Evolutionary conservation across 2,888 invertebrate genomes (phyloP).

Genomic region (Eudemis profundana): DNA sequence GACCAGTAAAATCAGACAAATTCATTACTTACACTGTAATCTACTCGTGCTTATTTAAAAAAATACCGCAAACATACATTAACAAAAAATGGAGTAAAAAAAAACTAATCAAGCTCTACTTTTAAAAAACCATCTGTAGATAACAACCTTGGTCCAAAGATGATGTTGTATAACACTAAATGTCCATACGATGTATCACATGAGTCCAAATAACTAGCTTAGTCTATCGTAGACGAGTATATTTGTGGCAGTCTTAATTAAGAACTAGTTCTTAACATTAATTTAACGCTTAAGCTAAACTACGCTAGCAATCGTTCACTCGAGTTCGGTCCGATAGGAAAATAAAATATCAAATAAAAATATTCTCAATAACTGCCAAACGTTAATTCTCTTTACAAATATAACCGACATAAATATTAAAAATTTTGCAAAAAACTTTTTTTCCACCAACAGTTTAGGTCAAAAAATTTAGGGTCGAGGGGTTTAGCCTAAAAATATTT

Average conservation of each 20-base stretch:
- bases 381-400: slow-evolving; percentile 79
- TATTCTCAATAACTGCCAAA: slow-evolving; percentile 81
- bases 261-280: slow-evolving; percentile 73
- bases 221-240: slow-evolving; percentile 54
- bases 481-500: slow-evolving; percentile 82
- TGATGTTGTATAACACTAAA: slow-evolving; percentile 60
- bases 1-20: slow-evolving; percentile 12
- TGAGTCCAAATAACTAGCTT: slow-evolving; percentile 58
- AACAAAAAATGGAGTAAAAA: slow-evolving; percentile 35
- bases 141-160: slow-evolving; percentile 69
- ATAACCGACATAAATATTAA: slow-evolving; percentile 84
- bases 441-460: slow-evolving; percentile 64
- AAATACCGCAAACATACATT: slow-evolving; percentile 44
- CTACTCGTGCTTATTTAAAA: slow-evolving; percentile 6
- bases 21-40: background rate
- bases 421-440: slow-evolving; percentile 81
- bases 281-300: slow-evolving; percentile 52
- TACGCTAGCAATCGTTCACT: slow-evolving; percentile 67
- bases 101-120: slow-evolving; percentile 34
- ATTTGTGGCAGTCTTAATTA: slow-evolving; percentile 60
- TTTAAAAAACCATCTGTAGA: slow-evolving; percentile 39
- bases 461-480: slow-evolving; percentile 74
- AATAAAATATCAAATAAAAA: slow-evolving; percentile 77
- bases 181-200: slow-evolving; percentile 64
- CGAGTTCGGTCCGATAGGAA: slow-evolving; percentile 66